Conservation (phyloP, 1,140 invertebrate genomes). For the Homalodisca vitripennis region DNA sequence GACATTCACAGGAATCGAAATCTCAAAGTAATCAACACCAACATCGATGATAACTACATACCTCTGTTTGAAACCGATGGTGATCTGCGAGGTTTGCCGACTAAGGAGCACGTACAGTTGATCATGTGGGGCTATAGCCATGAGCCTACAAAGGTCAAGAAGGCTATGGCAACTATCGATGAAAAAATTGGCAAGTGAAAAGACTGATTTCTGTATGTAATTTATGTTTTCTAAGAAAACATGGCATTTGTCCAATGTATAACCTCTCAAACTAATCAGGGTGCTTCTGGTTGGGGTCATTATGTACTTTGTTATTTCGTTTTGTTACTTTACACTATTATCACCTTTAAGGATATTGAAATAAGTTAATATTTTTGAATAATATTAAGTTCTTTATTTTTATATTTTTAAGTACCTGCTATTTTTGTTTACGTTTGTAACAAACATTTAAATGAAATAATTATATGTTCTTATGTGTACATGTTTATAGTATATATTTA, state of each 20-base stretch:
- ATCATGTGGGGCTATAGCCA: slow-evolving; percentile 50
- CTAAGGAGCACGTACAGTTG: slow-evolving; percentile 44
- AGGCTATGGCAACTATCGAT: slow-evolving; percentile 42
- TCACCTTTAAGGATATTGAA: too few relatives aligned
- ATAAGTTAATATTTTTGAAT: too few relatives aligned
- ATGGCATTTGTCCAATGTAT: not conserved
- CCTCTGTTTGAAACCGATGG: slow-evolving; percentile 45
- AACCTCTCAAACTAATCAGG: too few relatives aligned
- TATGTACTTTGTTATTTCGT: too few relatives aligned
- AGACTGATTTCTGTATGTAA: not conserved
- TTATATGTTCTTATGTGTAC: too few relatives aligned
- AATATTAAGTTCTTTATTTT: too few relatives aligned
- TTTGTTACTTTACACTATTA: too few relatives aligned
- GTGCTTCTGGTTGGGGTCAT: too few relatives aligned
- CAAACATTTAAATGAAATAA: too few relatives aligned
- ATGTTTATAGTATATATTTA: too few relatives aligned
- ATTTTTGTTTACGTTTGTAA: too few relatives aligned
- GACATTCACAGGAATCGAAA: slow-evolving; percentile 48
- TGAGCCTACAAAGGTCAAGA: slow-evolving; percentile 47
- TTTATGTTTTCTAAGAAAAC: not conserved
- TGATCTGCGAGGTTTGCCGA: slow-evolving; percentile 45
- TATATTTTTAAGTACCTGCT: too few relatives aligned
- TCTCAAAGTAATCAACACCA: slow-evolving; percentile 39
- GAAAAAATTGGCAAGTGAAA: slow-evolving; percentile 41
- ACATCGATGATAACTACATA: slow-evolving; percentile 42